These are phyloP conservation scores for Anableps anableps DNA, from an alignment of 2,797 vertebrate genomes.

Conservation along the genomic window DNA sequence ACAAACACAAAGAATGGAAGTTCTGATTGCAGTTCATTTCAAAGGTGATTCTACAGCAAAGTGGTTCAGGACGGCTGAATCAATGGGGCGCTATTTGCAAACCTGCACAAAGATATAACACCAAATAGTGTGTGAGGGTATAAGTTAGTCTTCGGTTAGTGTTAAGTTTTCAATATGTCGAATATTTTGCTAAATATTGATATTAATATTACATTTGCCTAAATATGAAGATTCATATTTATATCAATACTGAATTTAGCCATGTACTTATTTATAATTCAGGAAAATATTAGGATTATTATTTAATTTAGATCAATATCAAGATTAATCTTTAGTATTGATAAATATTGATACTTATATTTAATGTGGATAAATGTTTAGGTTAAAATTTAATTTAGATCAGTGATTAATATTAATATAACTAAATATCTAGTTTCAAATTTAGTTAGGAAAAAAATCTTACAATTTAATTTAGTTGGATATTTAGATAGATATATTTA, in stretches of 20 bases:
- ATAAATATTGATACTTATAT: no score
- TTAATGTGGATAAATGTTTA: background rate
- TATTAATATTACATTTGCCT: background rate
- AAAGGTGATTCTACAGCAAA: background rate
- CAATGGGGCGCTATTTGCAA: background rate
- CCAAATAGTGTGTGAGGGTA: background rate
- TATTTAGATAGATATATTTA: background rate
- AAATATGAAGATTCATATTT: background rate
- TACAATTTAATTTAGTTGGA: background rate
- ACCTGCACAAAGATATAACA: background rate
- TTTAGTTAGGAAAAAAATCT: background rate
- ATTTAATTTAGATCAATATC: no score
- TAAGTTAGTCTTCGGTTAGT: background rate
- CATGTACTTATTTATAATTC: background rate
- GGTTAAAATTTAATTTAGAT: background rate
- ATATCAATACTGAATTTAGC: background rate
- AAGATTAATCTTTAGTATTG: no score
- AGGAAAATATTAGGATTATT: no score
- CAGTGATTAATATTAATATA: background rate
- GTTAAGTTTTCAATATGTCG: background rate
- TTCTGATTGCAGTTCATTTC: background rate
- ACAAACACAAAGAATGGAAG: background rate
- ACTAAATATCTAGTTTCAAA: background rate
- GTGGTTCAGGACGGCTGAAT: background rate
- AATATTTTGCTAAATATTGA: background rate